Percentiles rank a stretch among this genome's conserved stretches.
These are phyloP conservation scores for Cyclargus thomasi DNA, from an alignment of 1,140 invertebrate genomes.

Conservation along the genomic window DNA sequence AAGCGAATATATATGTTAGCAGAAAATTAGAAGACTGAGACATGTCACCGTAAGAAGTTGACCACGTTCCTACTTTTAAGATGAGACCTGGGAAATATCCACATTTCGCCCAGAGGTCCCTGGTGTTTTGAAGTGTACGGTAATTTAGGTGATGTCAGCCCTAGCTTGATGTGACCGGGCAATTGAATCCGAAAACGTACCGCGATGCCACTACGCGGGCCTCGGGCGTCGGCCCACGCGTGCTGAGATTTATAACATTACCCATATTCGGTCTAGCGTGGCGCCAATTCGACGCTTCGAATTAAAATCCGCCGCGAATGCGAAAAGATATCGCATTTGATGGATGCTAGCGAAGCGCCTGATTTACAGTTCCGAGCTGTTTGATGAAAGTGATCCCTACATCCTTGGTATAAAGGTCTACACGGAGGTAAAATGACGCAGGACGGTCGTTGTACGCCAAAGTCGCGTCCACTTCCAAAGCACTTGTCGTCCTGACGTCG, in stretches of 20 bases:
- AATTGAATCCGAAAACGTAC: conserved; percentile 49
- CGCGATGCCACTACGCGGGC: conserved; percentile 27
- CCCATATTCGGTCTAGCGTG: conserved; percentile 68
- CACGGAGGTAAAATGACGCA: too few relatives aligned
- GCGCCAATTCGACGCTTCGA: conserved; percentile 69
- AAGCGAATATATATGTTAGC: too few relatives aligned
- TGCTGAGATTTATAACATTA: conserved; percentile 69
- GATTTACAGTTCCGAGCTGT: conserved; percentile 39
- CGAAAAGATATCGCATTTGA: conserved; percentile 59
- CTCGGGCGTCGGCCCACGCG: conserved; percentile 49
- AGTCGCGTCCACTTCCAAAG: not conserved
- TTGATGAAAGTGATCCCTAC: too few relatives aligned
- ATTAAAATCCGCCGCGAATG: conserved; percentile 64
- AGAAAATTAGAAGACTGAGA: too few relatives aligned
- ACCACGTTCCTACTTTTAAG: too few relatives aligned
- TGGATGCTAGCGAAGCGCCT: conserved; percentile 49
- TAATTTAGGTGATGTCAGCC: too few relatives aligned
- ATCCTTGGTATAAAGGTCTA: too few relatives aligned
- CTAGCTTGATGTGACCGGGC: conserved; percentile 48
- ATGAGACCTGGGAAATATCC: too few relatives aligned
- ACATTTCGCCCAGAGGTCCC: too few relatives aligned
- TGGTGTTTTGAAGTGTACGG: too few relatives aligned
- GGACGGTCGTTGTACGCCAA: not conserved
- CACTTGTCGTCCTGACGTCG: conserved; percentile 24
- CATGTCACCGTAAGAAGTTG: too few relatives aligned